Conservation (phyloP, 1,140 invertebrate species). For the Lordiphosa stackelbergi region DNA sequence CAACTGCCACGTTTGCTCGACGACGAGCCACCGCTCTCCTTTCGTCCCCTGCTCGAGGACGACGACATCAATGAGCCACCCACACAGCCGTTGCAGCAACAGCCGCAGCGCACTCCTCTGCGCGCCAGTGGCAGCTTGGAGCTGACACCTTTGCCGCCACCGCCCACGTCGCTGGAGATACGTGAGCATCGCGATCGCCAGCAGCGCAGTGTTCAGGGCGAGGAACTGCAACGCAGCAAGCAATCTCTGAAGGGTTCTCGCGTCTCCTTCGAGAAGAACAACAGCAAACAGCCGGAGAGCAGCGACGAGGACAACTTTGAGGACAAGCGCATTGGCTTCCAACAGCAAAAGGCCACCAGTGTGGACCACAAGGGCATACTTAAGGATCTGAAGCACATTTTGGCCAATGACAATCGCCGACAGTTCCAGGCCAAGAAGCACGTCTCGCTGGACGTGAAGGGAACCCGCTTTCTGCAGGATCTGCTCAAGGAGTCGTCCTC, state of each 20-base stretch:
- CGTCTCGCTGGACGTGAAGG: slow-evolving; percentile 73
- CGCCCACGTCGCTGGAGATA: slow-evolving; percentile 57
- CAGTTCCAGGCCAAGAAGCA: slow-evolving; percentile 77
- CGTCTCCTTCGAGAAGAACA: slow-evolving; percentile 63
- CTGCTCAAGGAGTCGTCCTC: slow-evolving; percentile 73
- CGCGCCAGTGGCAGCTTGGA: slow-evolving; percentile 62
- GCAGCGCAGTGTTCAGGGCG: slow-evolving; percentile 47
- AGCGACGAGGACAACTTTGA: slow-evolving; percentile 76
- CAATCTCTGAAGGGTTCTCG: slow-evolving; percentile 70
- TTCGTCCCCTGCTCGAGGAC: slow-evolving; percentile 64
- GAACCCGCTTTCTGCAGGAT: slow-evolving; percentile 64
- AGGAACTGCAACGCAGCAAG: slow-evolving; percentile 70
- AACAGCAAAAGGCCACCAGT: slow-evolving; percentile 73
- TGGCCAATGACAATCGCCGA: slow-evolving; percentile 68
- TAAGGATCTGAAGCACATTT: slow-evolving; percentile 70
- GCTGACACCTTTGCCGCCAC: slow-evolving; percentile 57
- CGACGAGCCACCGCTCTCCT: slow-evolving; percentile 61
- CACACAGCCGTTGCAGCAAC: slow-evolving; percentile 15
- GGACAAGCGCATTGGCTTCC: slow-evolving; percentile 66
- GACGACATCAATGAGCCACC: slow-evolving; percentile 68
- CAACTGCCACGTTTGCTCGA: slow-evolving; percentile 38
- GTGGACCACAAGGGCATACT: slow-evolving; percentile 76
- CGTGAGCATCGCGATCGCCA: slow-evolving; percentile 63
- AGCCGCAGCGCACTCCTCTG: slow-evolving; percentile 34
- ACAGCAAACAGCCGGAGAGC: slow-evolving; percentile 40